phyloP scores from a whole-genome alignment of 2,797 vertebrate species.

The Pangasius sanitwongsei region DNA sequence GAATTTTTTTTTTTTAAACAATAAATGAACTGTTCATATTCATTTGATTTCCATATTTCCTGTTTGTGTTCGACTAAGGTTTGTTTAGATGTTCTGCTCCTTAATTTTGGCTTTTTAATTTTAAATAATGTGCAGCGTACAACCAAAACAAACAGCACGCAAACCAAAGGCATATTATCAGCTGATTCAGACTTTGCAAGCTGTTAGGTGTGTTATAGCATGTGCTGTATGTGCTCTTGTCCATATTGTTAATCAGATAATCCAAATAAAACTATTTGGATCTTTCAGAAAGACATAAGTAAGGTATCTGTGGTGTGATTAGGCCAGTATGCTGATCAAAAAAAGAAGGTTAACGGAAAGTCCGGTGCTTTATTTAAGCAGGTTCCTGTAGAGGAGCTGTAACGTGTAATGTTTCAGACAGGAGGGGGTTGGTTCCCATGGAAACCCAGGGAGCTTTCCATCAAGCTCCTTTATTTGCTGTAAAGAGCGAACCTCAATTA shows the following conservation, averaged over 20 bases:
- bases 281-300: background rate
- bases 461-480: constrained; percentile 41
- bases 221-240: background rate
- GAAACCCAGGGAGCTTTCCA: constrained; percentile 43
- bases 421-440: constrained; percentile 41
- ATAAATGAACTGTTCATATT: background rate
- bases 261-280: background rate
- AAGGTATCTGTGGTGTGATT: background rate
- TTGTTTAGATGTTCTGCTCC: background rate
- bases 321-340: background rate
- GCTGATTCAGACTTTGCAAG: background rate
- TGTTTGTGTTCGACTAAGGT: background rate
- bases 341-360: background rate
- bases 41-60: background rate
- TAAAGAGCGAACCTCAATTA: background rate
- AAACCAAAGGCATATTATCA: background rate
- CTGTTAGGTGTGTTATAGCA: background rate
- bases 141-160: background rate
- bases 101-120: background rate
- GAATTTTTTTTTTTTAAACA: background rate
- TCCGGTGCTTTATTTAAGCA: background rate
- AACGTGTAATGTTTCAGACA: constrained; percentile 15
- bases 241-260: background rate
- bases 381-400: background rate
- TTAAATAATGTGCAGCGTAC: background rate